Evolutionary conservation across 2,888 invertebrate species (phyloP), one percentile per base, ranked within the genome.

Genomic region (Leptinotarsa tumamoca): DNA sequence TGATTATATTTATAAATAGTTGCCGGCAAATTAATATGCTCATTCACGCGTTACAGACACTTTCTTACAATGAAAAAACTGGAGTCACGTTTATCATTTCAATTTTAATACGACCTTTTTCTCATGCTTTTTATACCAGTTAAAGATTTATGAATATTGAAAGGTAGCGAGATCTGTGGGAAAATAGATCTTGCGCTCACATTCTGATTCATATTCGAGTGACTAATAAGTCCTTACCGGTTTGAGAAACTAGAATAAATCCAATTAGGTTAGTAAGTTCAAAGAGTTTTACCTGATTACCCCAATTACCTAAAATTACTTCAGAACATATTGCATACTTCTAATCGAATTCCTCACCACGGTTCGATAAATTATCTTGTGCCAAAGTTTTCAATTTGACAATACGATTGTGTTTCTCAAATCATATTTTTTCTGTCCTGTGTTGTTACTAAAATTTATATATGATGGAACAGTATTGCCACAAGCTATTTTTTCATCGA

Each of bases 51-150:
- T 58, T 58, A 21, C 23, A 61, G 27, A 61, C 61, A 61, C 61
- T 61, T 61, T 61, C 61, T 61, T 27, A 14, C 61, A 23, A 23
- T 27, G 61, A 61, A 61, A 61, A 61, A 61, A 61, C 61, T 61
- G 27, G 15, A 61, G 61, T 61, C 61, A 61, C 61, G 61, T 61
- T 61, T 27, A 61, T 27, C 54, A 54, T 69, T 56, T 33, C 18
- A n/a, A 69, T 69, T 33, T 43, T 13, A 56, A 56, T 56, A 69
- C 56, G 56, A 56, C 21, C 69, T 69, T 69, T 69, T 69, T 69
- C 54, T 69, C 56, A 33, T 56, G 18, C 33, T 69, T 69, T 56
- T 69, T 56, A 56, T 69, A 56, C 56, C 69, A 56, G 69, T 27
- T 69, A 69, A 56, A 21, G n/a, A 27, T 56, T 69, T 49, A 69